These are phyloP conservation scores for Hermaeophaga mercurialis DNA, from an alignment of 2,888 invertebrate species.

Conservation along the genomic window DNA sequence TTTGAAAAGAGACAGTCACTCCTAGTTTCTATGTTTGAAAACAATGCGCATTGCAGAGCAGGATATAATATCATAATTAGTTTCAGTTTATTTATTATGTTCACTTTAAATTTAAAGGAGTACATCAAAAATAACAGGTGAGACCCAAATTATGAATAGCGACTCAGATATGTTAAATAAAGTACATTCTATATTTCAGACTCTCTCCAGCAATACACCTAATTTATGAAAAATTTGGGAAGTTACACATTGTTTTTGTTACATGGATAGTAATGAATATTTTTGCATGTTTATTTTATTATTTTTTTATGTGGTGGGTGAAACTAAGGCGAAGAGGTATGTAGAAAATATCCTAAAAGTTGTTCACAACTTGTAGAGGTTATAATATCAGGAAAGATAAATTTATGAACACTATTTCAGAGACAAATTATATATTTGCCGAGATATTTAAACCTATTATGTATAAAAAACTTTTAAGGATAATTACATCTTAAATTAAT, in stretches of 20 bases:
- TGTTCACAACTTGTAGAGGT: too few species aligned
- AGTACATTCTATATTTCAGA: slow-evolving; percentile 5
- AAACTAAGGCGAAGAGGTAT: slow-evolving; percentile 52
- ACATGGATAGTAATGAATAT: slow-evolving; percentile 11
- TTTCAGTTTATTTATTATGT: background rate
- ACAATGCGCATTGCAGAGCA: background rate
- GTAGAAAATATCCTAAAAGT: too few species aligned
- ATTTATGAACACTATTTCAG: too few species aligned
- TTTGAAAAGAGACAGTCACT: slow-evolving; percentile 1
- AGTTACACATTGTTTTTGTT: slow-evolving; percentile 3
- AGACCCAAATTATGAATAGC: too few species aligned
- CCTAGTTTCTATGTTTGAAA: background rate
- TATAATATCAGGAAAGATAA: too few species aligned
- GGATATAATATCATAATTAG: background rate
- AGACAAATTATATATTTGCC: too few species aligned
- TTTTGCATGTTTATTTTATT: slow-evolving; percentile 1
- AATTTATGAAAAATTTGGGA: slow-evolving; percentile 8
- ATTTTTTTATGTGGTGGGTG: slow-evolving; percentile 59
- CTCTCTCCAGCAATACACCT: slow-evolving; percentile 3
- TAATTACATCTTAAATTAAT: too few species aligned
- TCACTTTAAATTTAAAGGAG: background rate
- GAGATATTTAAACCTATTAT: too few species aligned
- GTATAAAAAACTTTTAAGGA: too few species aligned
- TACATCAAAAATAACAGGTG: background rate
- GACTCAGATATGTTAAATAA: too few species aligned